A percentile compares a stretch with the other conserved stretches of the same genome.
These are phyloP conservation scores for Nasua narica DNA, from an alignment of 2,797 vertebrate species.

Conservation along the genomic window DNA sequence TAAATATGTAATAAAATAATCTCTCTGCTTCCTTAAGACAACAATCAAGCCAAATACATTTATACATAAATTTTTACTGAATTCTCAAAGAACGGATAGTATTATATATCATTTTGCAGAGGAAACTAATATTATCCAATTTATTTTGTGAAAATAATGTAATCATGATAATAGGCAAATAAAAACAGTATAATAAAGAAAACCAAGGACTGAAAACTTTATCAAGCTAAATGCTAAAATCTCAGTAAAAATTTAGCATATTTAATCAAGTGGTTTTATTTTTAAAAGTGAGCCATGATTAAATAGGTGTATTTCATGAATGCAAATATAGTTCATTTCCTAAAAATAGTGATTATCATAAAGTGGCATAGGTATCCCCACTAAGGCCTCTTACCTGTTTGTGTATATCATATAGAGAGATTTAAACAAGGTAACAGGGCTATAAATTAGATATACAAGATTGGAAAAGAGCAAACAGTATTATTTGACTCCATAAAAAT, in stretches of 20 bases:
- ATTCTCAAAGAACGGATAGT: background rate
- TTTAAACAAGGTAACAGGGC: background rate
- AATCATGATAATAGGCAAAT: background rate
- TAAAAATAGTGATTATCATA: background rate
- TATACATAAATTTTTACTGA: background rate
- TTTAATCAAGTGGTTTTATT: background rate
- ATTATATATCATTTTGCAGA: background rate
- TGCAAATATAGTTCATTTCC: background rate
- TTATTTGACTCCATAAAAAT: background rate
- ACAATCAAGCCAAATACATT: background rate
- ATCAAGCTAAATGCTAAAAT: background rate
- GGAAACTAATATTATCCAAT: background rate
- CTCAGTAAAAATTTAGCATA: background rate
- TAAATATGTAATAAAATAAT: background rate
- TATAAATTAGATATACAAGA: background rate
- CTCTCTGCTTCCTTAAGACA: background rate
- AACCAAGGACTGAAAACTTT: background rate
- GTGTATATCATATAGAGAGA: background rate
- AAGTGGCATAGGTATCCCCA: background rate
- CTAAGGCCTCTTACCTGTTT: background rate
- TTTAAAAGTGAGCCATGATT: background rate
- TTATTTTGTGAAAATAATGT: background rate
- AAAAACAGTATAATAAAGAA: background rate
- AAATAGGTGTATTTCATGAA: background rate
- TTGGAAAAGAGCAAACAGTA: background rate